Evolutionary conservation across 2,797 vertebrate genomes (phyloP).

Genomic region (Nannoperca australis): DNA sequence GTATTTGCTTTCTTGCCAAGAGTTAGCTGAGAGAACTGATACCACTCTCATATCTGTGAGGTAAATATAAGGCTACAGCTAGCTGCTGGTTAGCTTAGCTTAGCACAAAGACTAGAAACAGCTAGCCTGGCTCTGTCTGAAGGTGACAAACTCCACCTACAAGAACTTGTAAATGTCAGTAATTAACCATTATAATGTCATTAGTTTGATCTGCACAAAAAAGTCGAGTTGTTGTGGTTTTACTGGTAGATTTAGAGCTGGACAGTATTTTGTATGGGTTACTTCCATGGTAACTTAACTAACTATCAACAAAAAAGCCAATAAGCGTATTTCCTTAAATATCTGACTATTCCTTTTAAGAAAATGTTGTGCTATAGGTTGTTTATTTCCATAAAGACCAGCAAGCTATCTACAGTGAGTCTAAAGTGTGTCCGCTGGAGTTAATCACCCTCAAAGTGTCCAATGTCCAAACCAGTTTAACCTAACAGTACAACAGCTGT

Average conservation of each 20-base stretch:
- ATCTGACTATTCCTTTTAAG: not conserved
- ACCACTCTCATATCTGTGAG: not conserved
- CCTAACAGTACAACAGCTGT: constrained; percentile 14
- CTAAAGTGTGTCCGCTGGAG: constrained; percentile 6
- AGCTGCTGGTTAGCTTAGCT: not conserved
- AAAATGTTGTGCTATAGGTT: not conserved
- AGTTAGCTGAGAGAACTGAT: not conserved
- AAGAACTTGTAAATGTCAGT: not conserved
- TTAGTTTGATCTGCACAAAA: not conserved
- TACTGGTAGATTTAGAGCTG: not conserved
- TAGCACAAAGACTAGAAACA: not conserved
- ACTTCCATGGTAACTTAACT: not conserved
- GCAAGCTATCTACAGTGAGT: not conserved
- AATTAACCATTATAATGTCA: not conserved
- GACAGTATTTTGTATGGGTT: not conserved
- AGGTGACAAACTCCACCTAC: not conserved
- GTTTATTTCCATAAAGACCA: not conserved
- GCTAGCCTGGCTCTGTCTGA: not conserved
- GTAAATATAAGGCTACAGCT: not conserved
- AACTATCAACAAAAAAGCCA: not conserved
- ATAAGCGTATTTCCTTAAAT: not conserved
- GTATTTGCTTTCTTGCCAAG: not conserved
- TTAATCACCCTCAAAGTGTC: constrained; percentile 45
- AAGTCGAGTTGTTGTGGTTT: not conserved
- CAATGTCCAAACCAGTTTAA: constrained; percentile 42